These are phyloP conservation scores for Drosophila auraria DNA, from an alignment of 1,140 invertebrate species.

Conservation along the genomic window DNA sequence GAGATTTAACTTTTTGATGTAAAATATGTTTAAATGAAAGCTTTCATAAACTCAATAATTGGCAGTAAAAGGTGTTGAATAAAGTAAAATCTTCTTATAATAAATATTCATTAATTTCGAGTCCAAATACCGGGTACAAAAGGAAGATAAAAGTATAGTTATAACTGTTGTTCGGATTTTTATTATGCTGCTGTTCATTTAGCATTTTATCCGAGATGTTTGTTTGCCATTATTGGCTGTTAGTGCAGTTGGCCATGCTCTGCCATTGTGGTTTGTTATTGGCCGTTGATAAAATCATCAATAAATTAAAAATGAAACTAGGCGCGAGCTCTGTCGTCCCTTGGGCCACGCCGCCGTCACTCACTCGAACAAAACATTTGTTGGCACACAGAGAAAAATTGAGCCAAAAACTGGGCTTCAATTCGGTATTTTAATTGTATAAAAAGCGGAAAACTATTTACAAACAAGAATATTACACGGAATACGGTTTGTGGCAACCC, in stretches of 20 bases:
- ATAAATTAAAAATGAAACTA: conserved; percentile 74
- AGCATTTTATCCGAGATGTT: conserved; percentile 36
- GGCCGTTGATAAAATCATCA: conserved; percentile 70
- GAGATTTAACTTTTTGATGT: no score
- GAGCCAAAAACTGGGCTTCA: no score
- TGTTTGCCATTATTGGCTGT: conserved; percentile 43
- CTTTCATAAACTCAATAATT: no score
- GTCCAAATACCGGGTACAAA: not conserved
- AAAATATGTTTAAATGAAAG: no score
- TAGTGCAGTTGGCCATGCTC: conserved; percentile 5
- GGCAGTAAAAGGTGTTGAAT: no score
- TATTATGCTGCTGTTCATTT: conserved; percentile 38
- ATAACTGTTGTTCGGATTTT: conserved; percentile 17
- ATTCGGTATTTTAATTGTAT: no score
- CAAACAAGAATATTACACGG: no score
- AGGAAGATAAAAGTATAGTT: not conserved
- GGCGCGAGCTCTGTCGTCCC: conserved; percentile 14
- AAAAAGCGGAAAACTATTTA: no score
- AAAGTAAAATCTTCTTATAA: not conserved
- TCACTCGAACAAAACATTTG: conserved; percentile 52
- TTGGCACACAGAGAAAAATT: conserved; percentile 13
- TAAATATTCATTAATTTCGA: not conserved
- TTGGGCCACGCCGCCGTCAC: conserved; percentile 48
- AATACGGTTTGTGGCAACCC: no score
- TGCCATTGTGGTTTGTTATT: conserved; percentile 66